These are phyloP conservation scores for Bombus confusus DNA, from an alignment of 1,140 invertebrate species.

Conservation along the genomic window DNA sequence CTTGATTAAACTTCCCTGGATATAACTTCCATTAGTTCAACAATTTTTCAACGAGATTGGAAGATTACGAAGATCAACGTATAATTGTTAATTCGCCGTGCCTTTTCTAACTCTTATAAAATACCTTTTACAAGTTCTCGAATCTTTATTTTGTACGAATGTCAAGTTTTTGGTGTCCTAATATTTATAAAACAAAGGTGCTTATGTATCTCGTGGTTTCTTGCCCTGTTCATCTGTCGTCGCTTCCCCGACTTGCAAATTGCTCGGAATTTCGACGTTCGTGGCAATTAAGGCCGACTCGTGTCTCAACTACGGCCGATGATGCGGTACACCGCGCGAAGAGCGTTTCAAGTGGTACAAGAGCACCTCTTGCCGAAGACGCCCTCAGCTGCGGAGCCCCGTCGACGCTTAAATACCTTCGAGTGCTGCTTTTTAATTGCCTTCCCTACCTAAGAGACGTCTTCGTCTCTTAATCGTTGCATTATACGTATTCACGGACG, in stretches of 20 bases:
- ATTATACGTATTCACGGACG: background rate
- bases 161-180: too few relatives aligned
- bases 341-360: conserved; percentile 27
- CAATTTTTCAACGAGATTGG: too few relatives aligned
- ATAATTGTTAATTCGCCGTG: too few relatives aligned
- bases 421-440: conserved; percentile 31
- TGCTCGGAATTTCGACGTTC: background rate
- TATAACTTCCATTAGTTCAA: too few relatives aligned
- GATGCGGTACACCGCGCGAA: conserved; percentile 17
- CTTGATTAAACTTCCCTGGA: too few relatives aligned
- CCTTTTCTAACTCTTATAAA: too few relatives aligned
- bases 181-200: background rate
- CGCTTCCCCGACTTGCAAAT: background rate
- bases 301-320: conserved; percentile 21
- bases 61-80: too few relatives aligned
- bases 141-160: too few relatives aligned
- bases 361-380: conserved; percentile 4
- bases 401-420: conserved; percentile 30
- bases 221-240: background rate
- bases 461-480: background rate
- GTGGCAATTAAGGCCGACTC: background rate
- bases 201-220: background rate
- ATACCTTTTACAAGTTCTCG: too few relatives aligned
- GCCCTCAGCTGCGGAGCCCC: conserved; percentile 22
- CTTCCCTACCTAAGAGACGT: background rate